Conservation (phyloP, 2,888 invertebrate species). For the Pristionchus exspectatus region DNA sequence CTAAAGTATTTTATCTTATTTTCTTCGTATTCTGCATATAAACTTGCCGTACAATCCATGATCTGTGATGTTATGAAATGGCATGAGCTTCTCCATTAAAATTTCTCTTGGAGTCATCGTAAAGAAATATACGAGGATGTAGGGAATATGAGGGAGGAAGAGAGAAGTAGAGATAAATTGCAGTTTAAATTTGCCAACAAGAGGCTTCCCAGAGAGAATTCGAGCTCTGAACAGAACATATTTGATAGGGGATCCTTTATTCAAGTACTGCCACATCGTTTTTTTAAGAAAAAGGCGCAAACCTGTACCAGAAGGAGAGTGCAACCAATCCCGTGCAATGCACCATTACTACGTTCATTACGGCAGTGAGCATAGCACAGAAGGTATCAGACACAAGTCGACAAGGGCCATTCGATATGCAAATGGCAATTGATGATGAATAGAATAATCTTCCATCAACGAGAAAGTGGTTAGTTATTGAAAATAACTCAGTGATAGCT, state of each 20-base stretch:
- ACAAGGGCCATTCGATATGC: background rate
- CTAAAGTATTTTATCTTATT: background rate
- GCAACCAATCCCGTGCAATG: background rate
- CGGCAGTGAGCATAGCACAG: background rate
- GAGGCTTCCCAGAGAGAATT: background rate
- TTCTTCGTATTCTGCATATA: background rate
- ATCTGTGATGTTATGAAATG: background rate
- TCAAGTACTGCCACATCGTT: too few species aligned
- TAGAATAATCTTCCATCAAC: background rate
- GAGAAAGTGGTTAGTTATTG: background rate
- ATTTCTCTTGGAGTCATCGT: background rate
- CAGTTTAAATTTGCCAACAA: background rate
- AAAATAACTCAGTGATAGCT: background rate
- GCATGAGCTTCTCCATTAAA: background rate
- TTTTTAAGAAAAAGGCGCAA: too few species aligned
- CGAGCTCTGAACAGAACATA: background rate
- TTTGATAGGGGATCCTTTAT: too few species aligned
- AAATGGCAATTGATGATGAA: background rate
- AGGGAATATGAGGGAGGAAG: background rate
- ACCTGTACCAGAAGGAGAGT: constrained; percentile 22
- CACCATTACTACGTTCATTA: background rate
- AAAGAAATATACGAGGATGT: background rate
- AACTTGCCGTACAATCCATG: background rate
- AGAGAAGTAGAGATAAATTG: background rate
- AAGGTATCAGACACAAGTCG: background rate